phyloP scores from a whole-genome alignment of 2,113 vertebrate genomes.

The Lanius collurio region DNA sequence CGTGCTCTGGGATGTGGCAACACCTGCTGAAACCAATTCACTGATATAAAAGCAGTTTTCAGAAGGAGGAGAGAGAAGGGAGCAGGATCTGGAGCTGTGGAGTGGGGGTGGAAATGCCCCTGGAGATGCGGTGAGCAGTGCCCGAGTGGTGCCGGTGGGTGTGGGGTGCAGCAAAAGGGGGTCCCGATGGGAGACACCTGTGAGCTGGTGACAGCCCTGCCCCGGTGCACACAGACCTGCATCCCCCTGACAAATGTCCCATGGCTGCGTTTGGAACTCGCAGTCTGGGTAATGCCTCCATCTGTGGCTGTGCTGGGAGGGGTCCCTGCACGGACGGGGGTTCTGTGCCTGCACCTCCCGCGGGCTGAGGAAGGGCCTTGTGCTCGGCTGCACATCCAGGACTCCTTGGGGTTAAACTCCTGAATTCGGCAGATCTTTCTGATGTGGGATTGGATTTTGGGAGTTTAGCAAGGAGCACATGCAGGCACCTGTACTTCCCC shows the following conservation, averaged over 20 bases:
- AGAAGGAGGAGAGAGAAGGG: neutral
- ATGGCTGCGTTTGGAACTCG: neutral
- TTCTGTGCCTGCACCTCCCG: neutral
- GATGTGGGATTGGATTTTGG: neutral
- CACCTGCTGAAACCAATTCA: neutral
- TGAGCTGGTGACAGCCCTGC: neutral
- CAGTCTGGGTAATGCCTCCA: neutral
- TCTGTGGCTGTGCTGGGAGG: neutral
- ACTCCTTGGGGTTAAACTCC: neutral
- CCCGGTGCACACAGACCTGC: neutral
- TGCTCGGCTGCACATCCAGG: accelerated
- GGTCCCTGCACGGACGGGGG: accelerated
- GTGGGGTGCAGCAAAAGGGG: neutral
- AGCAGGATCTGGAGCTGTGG: neutral
- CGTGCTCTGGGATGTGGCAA: neutral
- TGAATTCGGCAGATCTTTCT: neutral
- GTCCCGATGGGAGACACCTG: accelerated
- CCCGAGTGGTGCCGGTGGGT: accelerated
- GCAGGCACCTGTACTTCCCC: neutral
- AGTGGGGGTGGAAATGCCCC: neutral
- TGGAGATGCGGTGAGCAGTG: neutral
- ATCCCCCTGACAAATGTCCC: neutral
- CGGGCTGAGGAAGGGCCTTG: accelerated
- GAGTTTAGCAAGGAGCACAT: accelerated
- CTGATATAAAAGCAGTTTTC: neutral